Percentiles rank a stretch among this genome's conserved stretches.
Evolutionary conservation across 1,140 invertebrate species (phyloP).

Genomic region (Diprion similis): DNA sequence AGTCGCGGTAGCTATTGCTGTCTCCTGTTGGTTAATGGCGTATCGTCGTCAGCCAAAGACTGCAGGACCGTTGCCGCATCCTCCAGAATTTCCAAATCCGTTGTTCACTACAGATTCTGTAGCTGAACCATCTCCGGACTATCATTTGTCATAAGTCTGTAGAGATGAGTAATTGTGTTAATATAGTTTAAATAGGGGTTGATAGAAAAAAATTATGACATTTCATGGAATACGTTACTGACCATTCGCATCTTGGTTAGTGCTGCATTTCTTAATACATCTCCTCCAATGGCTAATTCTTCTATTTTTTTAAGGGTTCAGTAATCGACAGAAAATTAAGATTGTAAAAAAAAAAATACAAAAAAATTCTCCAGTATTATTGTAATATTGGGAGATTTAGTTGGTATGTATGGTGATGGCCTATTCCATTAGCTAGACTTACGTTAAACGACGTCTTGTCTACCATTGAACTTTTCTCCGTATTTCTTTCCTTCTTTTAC

Average conservation of each 20-base stretch:
- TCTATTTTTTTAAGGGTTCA: conserved; percentile 15
- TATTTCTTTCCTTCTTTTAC: conserved; percentile 40
- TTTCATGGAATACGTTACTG: conserved; percentile 48
- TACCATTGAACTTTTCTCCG: conserved; percentile 29
- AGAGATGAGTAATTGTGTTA: conserved; percentile 46
- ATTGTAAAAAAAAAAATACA: conserved; percentile 18
- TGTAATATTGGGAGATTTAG: conserved; percentile 28
- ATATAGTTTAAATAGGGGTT: conserved; percentile 34
- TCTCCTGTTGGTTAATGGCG: conserved; percentile 94
- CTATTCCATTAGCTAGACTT: conserved; percentile 50
- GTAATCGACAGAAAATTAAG: conserved; percentile 4
- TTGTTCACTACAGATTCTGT: conserved; percentile 84
- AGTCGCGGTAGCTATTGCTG: conserved; percentile 91
- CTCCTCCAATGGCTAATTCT: conserved; percentile 58
- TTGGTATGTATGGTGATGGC: conserved; percentile 56
- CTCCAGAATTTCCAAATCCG: conserved; percentile 93
- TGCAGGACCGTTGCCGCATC: conserved; percentile 89
- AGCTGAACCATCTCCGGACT: conserved; percentile 81
- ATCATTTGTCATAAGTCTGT: conserved; percentile 65
- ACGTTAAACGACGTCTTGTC: conserved; percentile 34
- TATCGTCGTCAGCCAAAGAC: conserved; percentile 85
- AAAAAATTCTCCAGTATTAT: background rate
- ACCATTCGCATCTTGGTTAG: conserved; percentile 49
- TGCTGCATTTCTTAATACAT: conserved; percentile 53
- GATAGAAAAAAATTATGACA: conserved; percentile 21